A percentile compares a stretch with the other conserved stretches of the same genome.
phyloP scores from a whole-genome alignment of 2,888 invertebrate genomes.

The Xanthorhoe designata region DNA sequence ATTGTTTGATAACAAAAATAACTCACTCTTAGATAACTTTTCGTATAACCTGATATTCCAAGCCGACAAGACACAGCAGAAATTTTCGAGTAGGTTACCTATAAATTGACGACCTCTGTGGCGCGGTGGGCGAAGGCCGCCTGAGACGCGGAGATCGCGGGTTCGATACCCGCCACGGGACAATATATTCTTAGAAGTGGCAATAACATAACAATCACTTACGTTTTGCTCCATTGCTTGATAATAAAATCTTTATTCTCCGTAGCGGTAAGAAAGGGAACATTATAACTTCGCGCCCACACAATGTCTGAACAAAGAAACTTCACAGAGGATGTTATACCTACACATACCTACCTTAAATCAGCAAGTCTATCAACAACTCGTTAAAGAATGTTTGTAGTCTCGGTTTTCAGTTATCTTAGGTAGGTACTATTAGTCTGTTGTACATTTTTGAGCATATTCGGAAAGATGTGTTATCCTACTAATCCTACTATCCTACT shows the following conservation, averaged over 20 bases:
- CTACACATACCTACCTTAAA: constrained; percentile 6
- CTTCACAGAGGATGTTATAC: constrained; percentile 18
- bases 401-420: neutral
- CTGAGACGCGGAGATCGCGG: no score
- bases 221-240: constrained; percentile 11
- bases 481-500: no score
- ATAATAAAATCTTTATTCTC: constrained; percentile 18
- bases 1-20: no score
- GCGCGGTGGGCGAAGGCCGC: no score
- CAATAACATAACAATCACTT: constrained; percentile 17
- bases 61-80: neutral
- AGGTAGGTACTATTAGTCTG: no score
- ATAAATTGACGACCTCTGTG: no score
- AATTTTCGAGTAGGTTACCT: no score
- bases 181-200: neutral
- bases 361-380: neutral
- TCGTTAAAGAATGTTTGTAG: neutral
- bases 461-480: no score
- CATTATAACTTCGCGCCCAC: constrained; percentile 8
- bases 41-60: neutral
- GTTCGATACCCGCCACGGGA: no score
- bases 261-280: constrained; percentile 12
- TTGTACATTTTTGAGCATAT: no score
- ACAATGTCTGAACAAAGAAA: constrained; percentile 3
- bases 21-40: no score